These are phyloP conservation scores for Xestia rhomboidea DNA, from an alignment of 2,888 invertebrate genomes.

Conservation along the genomic window DNA sequence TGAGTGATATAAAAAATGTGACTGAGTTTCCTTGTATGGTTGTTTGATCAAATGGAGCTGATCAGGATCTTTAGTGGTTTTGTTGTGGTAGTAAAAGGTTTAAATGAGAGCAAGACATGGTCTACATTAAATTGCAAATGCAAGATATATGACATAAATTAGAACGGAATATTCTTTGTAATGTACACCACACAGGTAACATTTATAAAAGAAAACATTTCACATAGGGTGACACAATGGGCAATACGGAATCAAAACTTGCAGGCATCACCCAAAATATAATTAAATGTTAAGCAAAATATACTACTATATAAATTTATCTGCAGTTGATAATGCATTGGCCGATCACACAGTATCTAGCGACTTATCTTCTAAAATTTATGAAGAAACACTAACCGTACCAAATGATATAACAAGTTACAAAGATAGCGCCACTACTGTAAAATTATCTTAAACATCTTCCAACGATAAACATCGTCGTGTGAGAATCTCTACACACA, in stretches of 20 bases:
- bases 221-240: no score
- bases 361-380: neutral
- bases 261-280: neutral
- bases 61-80: conserved; percentile 26
- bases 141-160: neutral
- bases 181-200: no score
- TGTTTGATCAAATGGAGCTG: neutral
- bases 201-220: no score
- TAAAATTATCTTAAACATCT: conserved; percentile 62
- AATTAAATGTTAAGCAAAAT: neutral
- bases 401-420: conserved; percentile 47
- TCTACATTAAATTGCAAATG: no score
- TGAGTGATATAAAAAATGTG: conserved; percentile 38
- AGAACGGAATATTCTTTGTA: no score
- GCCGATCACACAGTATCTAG: neutral
- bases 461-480: conserved; percentile 73
- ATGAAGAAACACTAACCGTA: conserved; percentile 22
- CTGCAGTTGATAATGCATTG: neutral
- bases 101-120: no score
- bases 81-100: neutral
- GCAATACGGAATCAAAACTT: neutral
- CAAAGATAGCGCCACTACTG: conserved; percentile 51
- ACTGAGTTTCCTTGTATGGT: conserved; percentile 31
- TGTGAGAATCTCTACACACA: conserved; percentile 83
- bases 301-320: neutral